Percentiles rank a stretch among this genome's conserved stretches.
Evolutionary conservation across 2,888 invertebrate species (phyloP).

Genomic region (Saturnia japonica): DNA sequence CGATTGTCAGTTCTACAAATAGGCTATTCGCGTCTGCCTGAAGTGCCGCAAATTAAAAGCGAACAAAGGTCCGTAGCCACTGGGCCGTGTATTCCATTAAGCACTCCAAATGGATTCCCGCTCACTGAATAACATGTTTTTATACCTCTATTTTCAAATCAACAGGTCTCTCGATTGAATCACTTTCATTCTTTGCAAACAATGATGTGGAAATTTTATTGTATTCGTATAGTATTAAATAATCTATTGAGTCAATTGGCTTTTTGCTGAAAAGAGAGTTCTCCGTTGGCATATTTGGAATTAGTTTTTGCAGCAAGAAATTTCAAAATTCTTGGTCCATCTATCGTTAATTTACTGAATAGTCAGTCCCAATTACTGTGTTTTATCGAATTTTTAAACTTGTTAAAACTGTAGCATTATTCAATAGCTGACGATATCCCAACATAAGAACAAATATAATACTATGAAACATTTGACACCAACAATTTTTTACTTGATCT

Average conservation of each 20-base stretch:
- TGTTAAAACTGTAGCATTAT: too few relatives aligned
- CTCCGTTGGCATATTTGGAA: not conserved
- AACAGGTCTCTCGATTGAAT: slow-evolving; percentile 12
- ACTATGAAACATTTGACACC: too few relatives aligned
- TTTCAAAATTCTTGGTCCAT: too few relatives aligned
- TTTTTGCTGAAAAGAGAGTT: not conserved
- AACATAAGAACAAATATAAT: too few relatives aligned
- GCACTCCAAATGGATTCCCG: slow-evolving; percentile 34
- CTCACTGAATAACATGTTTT: slow-evolving; percentile 14
- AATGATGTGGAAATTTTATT: slow-evolving; percentile 2
- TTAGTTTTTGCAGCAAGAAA: too few relatives aligned
- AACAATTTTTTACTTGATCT: too few relatives aligned
- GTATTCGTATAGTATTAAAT: not conserved
- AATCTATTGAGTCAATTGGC: not conserved
- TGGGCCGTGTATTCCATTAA: slow-evolving; percentile 44
- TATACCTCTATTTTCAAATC: slow-evolving; percentile 5
- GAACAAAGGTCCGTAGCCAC: slow-evolving; percentile 37
- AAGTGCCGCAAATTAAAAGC: slow-evolving; percentile 39
- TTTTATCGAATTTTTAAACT: too few relatives aligned
- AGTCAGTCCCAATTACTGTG: too few relatives aligned
- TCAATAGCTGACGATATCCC: too few relatives aligned
- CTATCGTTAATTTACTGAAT: too few relatives aligned
- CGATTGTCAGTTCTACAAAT: slow-evolving; percentile 3
- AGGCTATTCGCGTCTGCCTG: not conserved
- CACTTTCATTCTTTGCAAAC: slow-evolving; percentile 4